These are phyloP conservation scores for Glossosoma conforme DNA, from an alignment of 1,140 invertebrate genomes.

Conservation along the genomic window DNA sequence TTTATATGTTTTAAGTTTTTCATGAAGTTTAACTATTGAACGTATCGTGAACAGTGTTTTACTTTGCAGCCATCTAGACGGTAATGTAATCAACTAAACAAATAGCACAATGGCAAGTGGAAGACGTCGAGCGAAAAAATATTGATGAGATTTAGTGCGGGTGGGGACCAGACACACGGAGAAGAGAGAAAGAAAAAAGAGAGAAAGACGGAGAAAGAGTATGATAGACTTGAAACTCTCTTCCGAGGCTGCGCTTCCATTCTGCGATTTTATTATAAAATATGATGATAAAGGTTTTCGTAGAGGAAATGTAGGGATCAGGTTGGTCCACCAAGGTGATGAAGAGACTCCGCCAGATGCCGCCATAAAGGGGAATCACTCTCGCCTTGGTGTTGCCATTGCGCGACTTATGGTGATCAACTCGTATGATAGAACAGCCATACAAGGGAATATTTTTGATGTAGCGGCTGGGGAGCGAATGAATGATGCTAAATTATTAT, in stretches of 20 bases:
- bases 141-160: neutral
- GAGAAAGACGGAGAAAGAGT: neutral
- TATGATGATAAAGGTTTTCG: conserved; percentile 7
- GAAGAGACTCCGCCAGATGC: neutral
- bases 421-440: too few relatives aligned
- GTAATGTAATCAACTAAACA: conserved; percentile 9
- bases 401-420: too few relatives aligned
- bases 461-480: too few relatives aligned
- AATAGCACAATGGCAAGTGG: conserved; percentile 8
- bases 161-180: neutral
- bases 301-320: neutral
- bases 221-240: neutral
- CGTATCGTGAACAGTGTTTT: too few relatives aligned
- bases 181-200: conserved; percentile 1
- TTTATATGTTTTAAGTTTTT: too few relatives aligned
- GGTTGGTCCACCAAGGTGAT: too few relatives aligned
- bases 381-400: too few relatives aligned
- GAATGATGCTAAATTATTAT: too few relatives aligned
- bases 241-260: neutral
- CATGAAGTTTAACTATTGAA: too few relatives aligned
- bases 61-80: too few relatives aligned
- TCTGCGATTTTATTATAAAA: conserved; percentile 14
- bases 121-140: conserved; percentile 8
- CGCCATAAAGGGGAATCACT: too few relatives aligned
- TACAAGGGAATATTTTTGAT: too few relatives aligned